Evolutionary conservation across 1,140 invertebrate species (phyloP), one percentile per base, ranked within the genome.

Genomic region (roundworm (Caenorhabditis elegans)): DNA sequence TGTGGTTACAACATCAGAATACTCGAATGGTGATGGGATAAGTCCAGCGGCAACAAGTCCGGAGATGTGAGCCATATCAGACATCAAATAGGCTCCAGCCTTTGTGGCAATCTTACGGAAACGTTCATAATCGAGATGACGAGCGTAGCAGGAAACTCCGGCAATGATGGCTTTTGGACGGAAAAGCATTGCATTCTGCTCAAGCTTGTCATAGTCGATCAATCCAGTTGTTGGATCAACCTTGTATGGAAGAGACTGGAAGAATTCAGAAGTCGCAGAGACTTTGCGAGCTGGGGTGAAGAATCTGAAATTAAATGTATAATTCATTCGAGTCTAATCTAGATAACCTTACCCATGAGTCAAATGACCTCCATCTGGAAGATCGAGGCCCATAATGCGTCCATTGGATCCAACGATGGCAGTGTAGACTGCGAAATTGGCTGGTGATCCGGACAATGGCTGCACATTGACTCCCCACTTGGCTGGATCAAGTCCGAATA

Each of bases 381-480:
- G 91, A 91, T 98, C 95, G 55, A 98, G 90, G 2, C 93, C 97
- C 96, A 99, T 98, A 86, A 99, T 97, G 53, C 96, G 92, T 46
- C 95, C 96, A 92, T 98, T 96, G 2, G 96, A 96, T 85, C 95
- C 91, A 13, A 92, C 89, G 17, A 92, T 53, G 24, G 89, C 92
- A 28, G 93, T 93, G 87, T 93, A 93, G 13, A 93, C 92, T n/a
- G 96, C 96, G 91, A 99, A 94, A 91, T 99, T 98, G 3, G 96
- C 97, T 19, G 97, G 96, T 31, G 95, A 97, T 3, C 97, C 97
- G 36, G 96, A 98, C 88, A 97, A 95, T 1, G 96, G 95, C 89
- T 99, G 97, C 4, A 99, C 97, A 92, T 99, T 99, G 2, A 97
- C 95, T 51, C 96, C 96, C 97, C 97, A 99, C 90, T 95, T 90